These are phyloP conservation scores for Drosophila dunni DNA, from an alignment of 1,140 invertebrate genomes.

Conservation along the genomic window DNA sequence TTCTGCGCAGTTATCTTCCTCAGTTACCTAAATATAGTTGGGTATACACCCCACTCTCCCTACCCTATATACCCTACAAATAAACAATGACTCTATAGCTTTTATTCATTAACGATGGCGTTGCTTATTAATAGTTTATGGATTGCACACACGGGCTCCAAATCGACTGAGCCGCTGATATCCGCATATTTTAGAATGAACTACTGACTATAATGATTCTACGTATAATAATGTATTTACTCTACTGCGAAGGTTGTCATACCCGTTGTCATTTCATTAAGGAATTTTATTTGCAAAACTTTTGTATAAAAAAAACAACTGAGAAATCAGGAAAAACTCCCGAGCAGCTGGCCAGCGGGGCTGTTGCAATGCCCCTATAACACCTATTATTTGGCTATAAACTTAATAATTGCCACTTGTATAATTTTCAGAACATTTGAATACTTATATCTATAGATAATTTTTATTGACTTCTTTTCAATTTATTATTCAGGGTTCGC, in stretches of 20 bases:
- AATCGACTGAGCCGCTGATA: not conserved
- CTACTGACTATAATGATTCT: slow-evolving; percentile 3
- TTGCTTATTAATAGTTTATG: slow-evolving; percentile 1
- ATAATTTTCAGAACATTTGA: too few relatives aligned
- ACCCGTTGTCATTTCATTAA: slow-evolving; percentile 2
- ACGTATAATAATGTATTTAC: slow-evolving; percentile 7
- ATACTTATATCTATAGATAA: too few relatives aligned
- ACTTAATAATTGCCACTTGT: too few relatives aligned
- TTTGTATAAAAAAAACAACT: not conserved
- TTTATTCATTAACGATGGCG: too few relatives aligned
- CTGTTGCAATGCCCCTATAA: too few relatives aligned
- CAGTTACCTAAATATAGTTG: too few relatives aligned
- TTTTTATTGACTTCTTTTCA: slow-evolving; percentile 19
- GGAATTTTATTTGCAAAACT: slow-evolving; percentile 12
- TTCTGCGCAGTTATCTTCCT: slow-evolving; percentile 4
- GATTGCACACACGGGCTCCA: slow-evolving; percentile 3
- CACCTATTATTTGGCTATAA: too few relatives aligned
- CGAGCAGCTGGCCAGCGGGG: too few relatives aligned
- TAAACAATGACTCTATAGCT: too few relatives aligned
- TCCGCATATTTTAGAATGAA: slow-evolving; percentile 15
- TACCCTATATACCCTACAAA: too few relatives aligned
- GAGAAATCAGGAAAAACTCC: not conserved
- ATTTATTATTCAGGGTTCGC: slow-evolving; percentile 30
- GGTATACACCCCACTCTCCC: too few relatives aligned
- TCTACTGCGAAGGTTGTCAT: not conserved